Base-by-base conservation (phyloP, 2,797 vertebrate species). In the Hipposideros larvatus region DNA sequence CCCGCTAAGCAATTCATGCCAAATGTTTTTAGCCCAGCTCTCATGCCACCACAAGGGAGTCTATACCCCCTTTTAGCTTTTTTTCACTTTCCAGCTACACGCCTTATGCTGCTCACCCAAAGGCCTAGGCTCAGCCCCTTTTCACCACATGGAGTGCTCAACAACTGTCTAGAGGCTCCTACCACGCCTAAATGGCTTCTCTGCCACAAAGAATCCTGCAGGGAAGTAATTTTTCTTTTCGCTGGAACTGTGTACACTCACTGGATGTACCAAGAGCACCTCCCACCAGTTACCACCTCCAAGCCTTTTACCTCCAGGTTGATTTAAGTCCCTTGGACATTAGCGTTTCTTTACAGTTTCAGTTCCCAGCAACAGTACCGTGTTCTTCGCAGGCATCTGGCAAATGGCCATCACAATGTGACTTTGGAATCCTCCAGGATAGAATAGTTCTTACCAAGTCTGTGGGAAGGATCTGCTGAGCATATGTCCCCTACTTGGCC, bases 31-130 rank as follows among this genome's bases (percentile, higher is more conserved):
- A 59, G 53, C 22, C 48, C 66, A 87, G 85, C 59, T 74, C 28
- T 66, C 65, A 48, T 0, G 15, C 31, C 26, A 0, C 21, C 59
- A 22, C 9, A 7, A 9, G 0, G 14, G 21, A 46, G 28, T 26
- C n/a, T 34, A 22, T 51, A 19, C 5, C 21, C 51, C 8, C 16
- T 21, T 65, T 41, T 11, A 43, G 59, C 28, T 53, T 79, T 70
- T 15, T 70, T 43, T 79, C 9, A 28, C 18, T 59, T 61, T 48
- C 37, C 7, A 15, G 37, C 7, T 18, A 46, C 26, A 53, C 6
- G 48, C 22, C 11, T 57, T 26, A 37, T 4, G 21, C 53, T 31
- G 57, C 57, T 55, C 24, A n/a, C 3, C 4, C 37, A 37, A 37
- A 37, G 37, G 37, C 37, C 37, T 37, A 37, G 37, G 37, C 37